phyloP scores from a whole-genome alignment of 2,797 vertebrate species.

The Periparus ater region DNA sequence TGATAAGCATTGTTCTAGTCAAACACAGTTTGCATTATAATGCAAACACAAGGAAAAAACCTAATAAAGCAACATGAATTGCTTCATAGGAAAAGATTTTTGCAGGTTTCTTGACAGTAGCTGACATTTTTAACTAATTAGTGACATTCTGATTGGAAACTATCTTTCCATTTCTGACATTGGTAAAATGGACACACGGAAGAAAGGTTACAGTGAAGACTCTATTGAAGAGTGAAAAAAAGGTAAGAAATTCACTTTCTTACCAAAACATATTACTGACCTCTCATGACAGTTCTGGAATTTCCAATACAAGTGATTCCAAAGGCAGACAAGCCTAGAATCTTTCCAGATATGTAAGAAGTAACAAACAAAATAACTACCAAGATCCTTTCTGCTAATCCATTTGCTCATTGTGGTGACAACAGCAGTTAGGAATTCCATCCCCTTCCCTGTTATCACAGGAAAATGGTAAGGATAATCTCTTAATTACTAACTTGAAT shows the following conservation, averaged over 20 bases:
- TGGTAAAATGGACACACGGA: not conserved
- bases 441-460: not conserved
- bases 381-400: not conserved
- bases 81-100: not conserved
- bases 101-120: not conserved
- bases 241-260: not conserved
- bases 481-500: not conserved
- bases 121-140: not conserved
- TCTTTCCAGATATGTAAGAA: not conserved
- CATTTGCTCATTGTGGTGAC: not conserved
- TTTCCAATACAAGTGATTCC: not conserved
- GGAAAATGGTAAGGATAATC: not conserved
- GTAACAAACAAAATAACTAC: not conserved
- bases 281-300: not conserved
- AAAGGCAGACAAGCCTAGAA: not conserved
- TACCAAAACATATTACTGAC: slow-evolving; percentile 10
- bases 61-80: not conserved
- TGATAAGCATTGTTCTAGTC: not conserved
- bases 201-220: not conserved
- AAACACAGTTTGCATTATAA: not conserved
- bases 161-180: not conserved
- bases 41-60: not conserved
- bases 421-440: not conserved
- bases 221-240: not conserved
- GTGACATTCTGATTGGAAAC: not conserved